Evolutionary conservation across 2,888 invertebrate genomes (phyloP), one percentile per base, ranked within the genome.

Genomic region (Troides aeacus): DNA sequence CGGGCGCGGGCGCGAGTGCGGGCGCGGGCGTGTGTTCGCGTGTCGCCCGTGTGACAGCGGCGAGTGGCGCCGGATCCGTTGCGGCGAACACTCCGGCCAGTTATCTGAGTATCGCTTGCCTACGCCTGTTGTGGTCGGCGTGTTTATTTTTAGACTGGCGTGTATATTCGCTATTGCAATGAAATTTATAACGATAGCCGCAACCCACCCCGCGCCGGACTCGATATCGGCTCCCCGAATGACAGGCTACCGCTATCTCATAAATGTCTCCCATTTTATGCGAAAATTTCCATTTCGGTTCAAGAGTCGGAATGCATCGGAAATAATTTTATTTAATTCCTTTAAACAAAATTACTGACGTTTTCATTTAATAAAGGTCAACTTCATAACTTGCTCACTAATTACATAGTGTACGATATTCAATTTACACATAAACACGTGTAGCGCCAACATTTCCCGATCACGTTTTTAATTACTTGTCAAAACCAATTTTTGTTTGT

Each of bases 131-230:
- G 84, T 86, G 83, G 79, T 81, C 80, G 83, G 85, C 86, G 82
- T 85, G 86, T 89, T 88, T 91, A 90, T 90, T 90, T 91, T 91
- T 89, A 88, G 88, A 84, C 82, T 85, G 84, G 86, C 82, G 82
- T 86, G 82, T 86, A 87, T 85, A 88, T 88, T 88, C 86, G 86
- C 86, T 85, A 85, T 86, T 86, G 84, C 87, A 81, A 86, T 89
- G 86, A 89, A 90, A 89, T 89, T 89, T 88, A 88, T 87, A 65
- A 46, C 71, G 68, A 57, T 79, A 82, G 80, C 83, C 76, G 81
- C 78, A 78, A 76, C 81, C 80, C 80, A 78, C 81, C 81, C 82
- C 81, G 79, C 83, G 80, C 83, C 79, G 82, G 82, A 83, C 84
- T 79, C 81, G 85, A 88, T 87, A 87, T 84, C 82, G 79, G 80